Evolutionary conservation across 2,888 invertebrate genomes (phyloP).

Genomic region (Caenorhabditis doughertyi): DNA sequence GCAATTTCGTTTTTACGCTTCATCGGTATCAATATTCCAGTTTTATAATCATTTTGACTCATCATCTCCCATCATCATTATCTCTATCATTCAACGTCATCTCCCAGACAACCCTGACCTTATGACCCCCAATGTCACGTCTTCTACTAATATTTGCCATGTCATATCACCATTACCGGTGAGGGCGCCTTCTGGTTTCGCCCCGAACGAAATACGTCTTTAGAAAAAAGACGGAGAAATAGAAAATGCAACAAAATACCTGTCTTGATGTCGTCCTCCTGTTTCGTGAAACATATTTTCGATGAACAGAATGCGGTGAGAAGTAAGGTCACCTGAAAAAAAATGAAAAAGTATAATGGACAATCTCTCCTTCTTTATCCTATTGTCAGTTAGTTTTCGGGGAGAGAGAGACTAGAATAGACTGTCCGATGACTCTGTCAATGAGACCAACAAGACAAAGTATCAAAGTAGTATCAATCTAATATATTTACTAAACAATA

Average conservation of each 20-base stretch:
- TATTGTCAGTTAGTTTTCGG: constrained; percentile 22
- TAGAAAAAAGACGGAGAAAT: not conserved
- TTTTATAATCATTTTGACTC: constrained; percentile 24
- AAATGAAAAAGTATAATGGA: not conserved
- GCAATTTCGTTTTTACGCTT: too few relatives aligned
- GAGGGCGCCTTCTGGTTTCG: constrained; percentile 1
- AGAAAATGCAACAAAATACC: constrained; percentile 57
- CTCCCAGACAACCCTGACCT: constrained; percentile 38
- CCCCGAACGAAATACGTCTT: constrained; percentile 2
- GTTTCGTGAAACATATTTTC: constrained; percentile 78
- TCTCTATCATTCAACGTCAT: constrained; percentile 8
- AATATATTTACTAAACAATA: not conserved
- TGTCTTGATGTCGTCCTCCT: constrained; percentile 81
- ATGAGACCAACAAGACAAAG: constrained; percentile 16
- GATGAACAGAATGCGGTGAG: constrained; percentile 76
- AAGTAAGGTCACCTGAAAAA: constrained; percentile 75
- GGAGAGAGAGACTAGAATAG: not conserved
- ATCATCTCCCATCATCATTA: not conserved
- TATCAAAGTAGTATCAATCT: constrained; percentile 31
- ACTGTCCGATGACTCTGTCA: not conserved
- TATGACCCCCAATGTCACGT: constrained; percentile 38
- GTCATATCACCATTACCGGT: constrained; percentile 43
- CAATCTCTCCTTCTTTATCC: constrained; percentile 28
- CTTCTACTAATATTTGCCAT: constrained; percentile 38
- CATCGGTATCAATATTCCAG: not conserved